These are phyloP conservation scores for Ophion ellenae DNA, from an alignment of 2,888 invertebrate species.

Conservation along the genomic window DNA sequence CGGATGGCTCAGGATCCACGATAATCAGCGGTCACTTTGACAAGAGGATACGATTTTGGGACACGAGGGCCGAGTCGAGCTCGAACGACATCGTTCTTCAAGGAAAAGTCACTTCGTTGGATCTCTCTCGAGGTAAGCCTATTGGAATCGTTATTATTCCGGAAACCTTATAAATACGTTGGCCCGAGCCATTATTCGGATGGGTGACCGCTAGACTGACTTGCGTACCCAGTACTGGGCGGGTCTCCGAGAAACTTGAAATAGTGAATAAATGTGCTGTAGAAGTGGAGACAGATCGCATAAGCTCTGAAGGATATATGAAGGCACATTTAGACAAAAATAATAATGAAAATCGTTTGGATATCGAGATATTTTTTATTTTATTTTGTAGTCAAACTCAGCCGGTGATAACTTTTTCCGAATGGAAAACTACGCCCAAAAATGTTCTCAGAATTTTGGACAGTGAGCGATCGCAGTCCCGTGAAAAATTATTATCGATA, in stretches of 20 bases:
- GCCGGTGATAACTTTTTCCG: background rate
- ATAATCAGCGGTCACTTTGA: constrained; percentile 99
- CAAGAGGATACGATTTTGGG: constrained; percentile 98
- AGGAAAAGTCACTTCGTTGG: constrained; percentile 97
- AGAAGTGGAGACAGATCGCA: background rate
- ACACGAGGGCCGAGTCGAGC: constrained; percentile 93
- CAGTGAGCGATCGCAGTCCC: background rate
- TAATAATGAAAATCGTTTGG: background rate
- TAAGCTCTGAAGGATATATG: background rate
- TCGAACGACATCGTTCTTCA: constrained; percentile 94
- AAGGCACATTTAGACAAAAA: background rate
- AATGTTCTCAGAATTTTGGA: background rate
- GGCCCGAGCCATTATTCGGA: background rate
- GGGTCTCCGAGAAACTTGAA: too few species aligned
- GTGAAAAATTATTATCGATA: constrained; percentile 9
- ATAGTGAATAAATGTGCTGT: too few species aligned
- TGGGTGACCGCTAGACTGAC: background rate
- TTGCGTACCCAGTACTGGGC: background rate
- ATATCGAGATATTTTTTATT: background rate
- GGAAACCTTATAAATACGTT: background rate
- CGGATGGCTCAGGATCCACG: constrained; percentile 93
- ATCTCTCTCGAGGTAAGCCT: constrained; percentile 93
- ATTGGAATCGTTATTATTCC: background rate
- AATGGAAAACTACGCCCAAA: background rate
- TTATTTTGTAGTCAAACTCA: background rate